phyloP scores from a whole-genome alignment of 2,113 vertebrate species.

The Petromus typicus region DNA sequence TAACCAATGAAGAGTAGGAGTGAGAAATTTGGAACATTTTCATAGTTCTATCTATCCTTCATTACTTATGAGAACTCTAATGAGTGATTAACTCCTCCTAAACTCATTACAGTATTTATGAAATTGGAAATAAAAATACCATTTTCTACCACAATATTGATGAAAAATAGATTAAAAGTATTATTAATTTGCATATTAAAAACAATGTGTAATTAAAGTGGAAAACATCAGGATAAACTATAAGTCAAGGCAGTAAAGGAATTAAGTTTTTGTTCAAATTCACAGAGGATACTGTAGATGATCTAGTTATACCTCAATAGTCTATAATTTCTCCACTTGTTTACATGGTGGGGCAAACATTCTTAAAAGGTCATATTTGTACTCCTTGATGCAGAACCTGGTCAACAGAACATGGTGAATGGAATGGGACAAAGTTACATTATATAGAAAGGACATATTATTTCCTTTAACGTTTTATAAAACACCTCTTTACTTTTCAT shows the following conservation, averaged over 20 bases:
- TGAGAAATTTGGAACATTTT: not conserved
- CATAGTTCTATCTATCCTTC: not conserved
- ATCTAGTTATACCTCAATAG: not conserved
- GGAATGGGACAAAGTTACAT: not conserved
- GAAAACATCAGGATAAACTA: not conserved
- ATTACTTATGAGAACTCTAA: not conserved
- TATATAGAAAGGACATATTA: not conserved
- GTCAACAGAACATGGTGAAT: not conserved
- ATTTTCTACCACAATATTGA: not conserved
- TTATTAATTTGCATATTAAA: not conserved
- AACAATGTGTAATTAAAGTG: not conserved
- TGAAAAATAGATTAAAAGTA: not conserved
- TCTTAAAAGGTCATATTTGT: not conserved
- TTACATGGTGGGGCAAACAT: not conserved
- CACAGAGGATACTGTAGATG: not conserved
- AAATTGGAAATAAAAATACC: not conserved
- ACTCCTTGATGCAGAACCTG: not conserved
- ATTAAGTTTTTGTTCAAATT: not conserved
- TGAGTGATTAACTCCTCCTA: not conserved
- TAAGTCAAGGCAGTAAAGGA: not conserved
- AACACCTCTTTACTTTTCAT: not conserved
- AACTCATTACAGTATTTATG: not conserved
- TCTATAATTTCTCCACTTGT: not conserved
- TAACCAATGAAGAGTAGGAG: not conserved
- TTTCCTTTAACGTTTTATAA: not conserved